Evolutionary conservation across 2,888 invertebrate species (phyloP), one percentile per base, ranked within the genome.

Genomic region (Philopedon plagiatum): DNA sequence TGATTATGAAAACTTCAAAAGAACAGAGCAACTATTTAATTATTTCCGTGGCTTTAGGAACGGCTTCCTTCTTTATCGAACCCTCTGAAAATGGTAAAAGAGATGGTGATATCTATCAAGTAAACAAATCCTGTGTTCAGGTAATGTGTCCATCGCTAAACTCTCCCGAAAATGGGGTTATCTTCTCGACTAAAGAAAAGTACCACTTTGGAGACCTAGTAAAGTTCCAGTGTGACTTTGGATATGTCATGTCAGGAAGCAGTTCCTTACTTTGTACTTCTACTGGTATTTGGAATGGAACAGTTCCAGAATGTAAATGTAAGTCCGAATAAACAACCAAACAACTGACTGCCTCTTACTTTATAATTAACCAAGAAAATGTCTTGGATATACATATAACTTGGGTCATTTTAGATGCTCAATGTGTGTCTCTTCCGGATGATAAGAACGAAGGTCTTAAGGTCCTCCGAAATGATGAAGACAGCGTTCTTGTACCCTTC

Each of bases 251-350:
- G 91, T 91, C 93, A 71, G 98, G 98, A 60, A 93, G 94, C 58
- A 91, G 95, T 0, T 91, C 94, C 4, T 87, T 98, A 15, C 88
- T 94, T 64, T 99, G 98, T 84, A 92, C 94, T 0, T 94, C 95
- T 3, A 93, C 92, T 82, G 98, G 98, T 56, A 90, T 89, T 32
- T 99, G 98, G 99, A 97, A 97, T 83, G 96, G 96, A 78, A 92
- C 95, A 4, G 91, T 93, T 44, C 98, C 99, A 3, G 93, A 94
- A 85, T 99, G 98, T 86, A 92, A 94, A 88, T 95, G 97, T 97
- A 89, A 90, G 92, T 88, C 71, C 9, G 2, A n/a, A n/a, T n/a
- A n/a, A n/a, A n/a, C n/a, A 34, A 11, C 2, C 9, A 9, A 18
- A 39, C 3, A 21, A 39, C 26, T 3, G 5, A 46, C 18, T 11